Conservation (phyloP, 2,888 invertebrate genomes). For the Gari tellinella region DNA sequence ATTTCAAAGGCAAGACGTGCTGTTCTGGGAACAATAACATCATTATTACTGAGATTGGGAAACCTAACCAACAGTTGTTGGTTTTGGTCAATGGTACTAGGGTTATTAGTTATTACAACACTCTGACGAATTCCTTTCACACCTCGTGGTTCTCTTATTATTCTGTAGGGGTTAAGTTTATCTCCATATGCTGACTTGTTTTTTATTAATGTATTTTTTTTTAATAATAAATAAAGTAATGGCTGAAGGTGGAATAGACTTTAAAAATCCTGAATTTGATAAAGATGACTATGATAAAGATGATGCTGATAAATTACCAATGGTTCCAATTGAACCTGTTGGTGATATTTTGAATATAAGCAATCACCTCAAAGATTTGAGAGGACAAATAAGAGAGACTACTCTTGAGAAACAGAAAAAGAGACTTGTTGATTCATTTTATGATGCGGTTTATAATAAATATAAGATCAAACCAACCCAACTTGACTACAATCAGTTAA, state of each 20-base stretch:
- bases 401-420: neutral
- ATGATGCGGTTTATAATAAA: neutral
- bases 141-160: conserved; percentile 39
- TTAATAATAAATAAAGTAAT: conserved; percentile 27
- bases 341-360: neutral
- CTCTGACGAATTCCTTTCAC: conserved; percentile 50
- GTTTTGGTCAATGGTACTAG: conserved; percentile 55
- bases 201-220: conserved; percentile 11
- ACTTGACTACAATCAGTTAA: too few species aligned
- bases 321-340: conserved; percentile 1
- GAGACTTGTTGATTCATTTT: conserved; percentile 4
- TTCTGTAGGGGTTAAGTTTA: conserved; percentile 21
- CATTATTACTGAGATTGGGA: conserved; percentile 51
- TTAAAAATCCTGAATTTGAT: conserved; percentile 34
- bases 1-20: conserved; percentile 53
- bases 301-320: conserved; percentile 17
- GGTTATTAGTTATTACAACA: conserved; percentile 55
- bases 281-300: conserved; percentile 26
- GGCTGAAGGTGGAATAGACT: conserved; percentile 35
- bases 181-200: conserved; percentile 29
- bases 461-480: neutral
- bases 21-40: conserved; percentile 53
- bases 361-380: neutral
- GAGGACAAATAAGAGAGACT: conserved; percentile 5
- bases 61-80: conserved; percentile 55